phyloP scores from a whole-genome alignment of 2,888 invertebrate species.

The Caenorhabditis japonica region DNA sequence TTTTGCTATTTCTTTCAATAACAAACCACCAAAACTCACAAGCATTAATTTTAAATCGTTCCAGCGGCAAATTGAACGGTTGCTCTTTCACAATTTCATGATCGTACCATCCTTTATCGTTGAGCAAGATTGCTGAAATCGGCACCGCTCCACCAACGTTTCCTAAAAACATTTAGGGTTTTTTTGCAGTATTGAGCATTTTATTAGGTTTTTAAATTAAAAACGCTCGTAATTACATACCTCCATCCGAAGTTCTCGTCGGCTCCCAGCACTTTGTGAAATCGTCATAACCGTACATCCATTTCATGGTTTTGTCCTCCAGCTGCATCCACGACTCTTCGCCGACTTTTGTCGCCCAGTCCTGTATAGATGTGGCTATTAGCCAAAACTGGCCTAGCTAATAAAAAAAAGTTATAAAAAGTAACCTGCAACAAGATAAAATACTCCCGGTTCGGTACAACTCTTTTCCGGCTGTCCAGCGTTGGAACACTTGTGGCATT shows the following conservation, averaged over 20 bases:
- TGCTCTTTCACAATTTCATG: slow-evolving; percentile 60
- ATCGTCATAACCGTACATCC: slow-evolving; percentile 73
- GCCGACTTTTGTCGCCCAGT: slow-evolving; percentile 64
- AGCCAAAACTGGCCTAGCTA: background rate
- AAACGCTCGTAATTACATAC: background rate
- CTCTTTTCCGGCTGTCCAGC: slow-evolving; percentile 39
- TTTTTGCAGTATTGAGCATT: background rate
- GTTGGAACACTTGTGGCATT: slow-evolving; percentile 50
- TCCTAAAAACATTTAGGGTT: slow-evolving; percentile 23
- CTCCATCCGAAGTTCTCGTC: slow-evolving; percentile 71
- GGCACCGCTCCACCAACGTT: slow-evolving; percentile 74
- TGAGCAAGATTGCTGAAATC: slow-evolving; percentile 71
- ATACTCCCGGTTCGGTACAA: slow-evolving; percentile 64
- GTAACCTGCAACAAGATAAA: slow-evolving; percentile 66
- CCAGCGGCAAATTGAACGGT: slow-evolving; percentile 67
- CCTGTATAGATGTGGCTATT: slow-evolving; percentile 51
- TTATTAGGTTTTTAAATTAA: background rate
- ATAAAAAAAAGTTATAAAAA: background rate
- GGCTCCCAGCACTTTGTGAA: slow-evolving; percentile 71
- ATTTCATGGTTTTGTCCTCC: slow-evolving; percentile 72
- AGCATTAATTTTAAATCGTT: slow-evolving; percentile 61
- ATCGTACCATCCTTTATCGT: slow-evolving; percentile 73
- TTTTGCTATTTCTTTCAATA: too few species aligned
- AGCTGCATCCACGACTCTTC: slow-evolving; percentile 66
- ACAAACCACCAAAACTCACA: slow-evolving; percentile 51